Evolutionary conservation across 2,113 vertebrate genomes (phyloP), one percentile per base, ranked within the genome.

Genomic region (Promerops cafer): DNA sequence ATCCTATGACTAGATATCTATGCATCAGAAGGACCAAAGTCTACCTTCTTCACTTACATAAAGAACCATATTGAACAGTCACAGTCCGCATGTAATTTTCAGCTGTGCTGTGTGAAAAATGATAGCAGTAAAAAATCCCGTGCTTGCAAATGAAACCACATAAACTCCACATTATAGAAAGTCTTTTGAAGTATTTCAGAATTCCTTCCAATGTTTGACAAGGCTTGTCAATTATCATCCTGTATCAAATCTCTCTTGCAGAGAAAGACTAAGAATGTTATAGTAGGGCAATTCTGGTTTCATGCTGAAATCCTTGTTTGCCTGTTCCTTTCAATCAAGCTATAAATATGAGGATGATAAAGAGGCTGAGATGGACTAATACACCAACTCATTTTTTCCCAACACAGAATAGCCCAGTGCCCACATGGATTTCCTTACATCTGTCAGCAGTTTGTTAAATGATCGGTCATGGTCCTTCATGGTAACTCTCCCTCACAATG

Each of bases 41-140:
- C 23, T n/a, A 16, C 13, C 14, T 31, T 18, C 9, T 82, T 75
- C 87, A 20, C 5, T 69, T 28, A 40, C 4, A 12, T 16, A n/a
- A 79, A 72, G 28, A 53, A 69, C 61, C 20, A 35, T 23, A 50
- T 13, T 24, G 24, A 69, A 19, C 3, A 3, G 6, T 35, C 59
- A 92, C 16, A 57, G 26, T 27, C 4, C 0, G 0, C 2, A 26
- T 2, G 0, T 11, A 54, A n/a, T 53, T 89, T 60, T 80, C 50
- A 74, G 30, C 11, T 65, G n/a, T 30, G 9, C 6, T 65, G 3
- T 8, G 2, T 77, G 26, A 79, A 63, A 9, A 44, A 30, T 9
- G 8, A n/a, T 6, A 66, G 14, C 2, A 2, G 8, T 49, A 52
- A 65, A 68, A 93, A 50, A 16, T 8, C 0, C 1, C 13, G 49